Evolutionary conservation across 2,888 invertebrate species (phyloP).

Genomic region (Amphipoea oculea): DNA sequence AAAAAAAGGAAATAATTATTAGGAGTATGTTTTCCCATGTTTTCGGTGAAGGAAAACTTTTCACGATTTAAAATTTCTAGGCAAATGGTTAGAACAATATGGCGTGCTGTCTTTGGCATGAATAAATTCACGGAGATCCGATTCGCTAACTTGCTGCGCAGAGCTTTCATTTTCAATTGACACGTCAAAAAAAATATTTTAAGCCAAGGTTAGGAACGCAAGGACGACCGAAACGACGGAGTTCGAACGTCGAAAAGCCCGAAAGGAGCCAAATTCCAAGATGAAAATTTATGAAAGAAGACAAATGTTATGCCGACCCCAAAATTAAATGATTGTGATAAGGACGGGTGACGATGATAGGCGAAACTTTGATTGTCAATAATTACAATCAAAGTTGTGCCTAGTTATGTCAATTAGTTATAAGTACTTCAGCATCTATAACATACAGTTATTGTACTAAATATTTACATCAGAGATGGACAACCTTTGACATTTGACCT

Average conservation of each 20-base stretch:
- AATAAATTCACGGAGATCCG: too few relatives aligned
- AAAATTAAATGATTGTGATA: background rate
- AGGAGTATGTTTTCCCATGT: constrained; percentile 37
- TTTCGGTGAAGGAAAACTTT: background rate
- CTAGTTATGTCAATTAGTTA: background rate
- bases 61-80: background rate
- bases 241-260: background rate
- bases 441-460: background rate
- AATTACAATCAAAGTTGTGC: background rate
- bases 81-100: too few relatives aligned
- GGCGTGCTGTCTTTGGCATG: background rate
- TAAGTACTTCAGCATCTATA: background rate
- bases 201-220: background rate
- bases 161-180: background rate
- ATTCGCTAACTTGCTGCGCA: background rate
- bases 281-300: background rate
- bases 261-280: background rate
- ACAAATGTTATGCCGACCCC: background rate
- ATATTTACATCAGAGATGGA: background rate
- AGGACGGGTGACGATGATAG: background rate
- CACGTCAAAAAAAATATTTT: background rate
- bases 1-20: constrained; percentile 58
- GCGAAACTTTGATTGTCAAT: background rate
- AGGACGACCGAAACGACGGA: background rate
- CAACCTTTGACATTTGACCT: background rate